Conservation (phyloP, 2,888 invertebrate species). For the Aphidoletes aphidimyza region DNA sequence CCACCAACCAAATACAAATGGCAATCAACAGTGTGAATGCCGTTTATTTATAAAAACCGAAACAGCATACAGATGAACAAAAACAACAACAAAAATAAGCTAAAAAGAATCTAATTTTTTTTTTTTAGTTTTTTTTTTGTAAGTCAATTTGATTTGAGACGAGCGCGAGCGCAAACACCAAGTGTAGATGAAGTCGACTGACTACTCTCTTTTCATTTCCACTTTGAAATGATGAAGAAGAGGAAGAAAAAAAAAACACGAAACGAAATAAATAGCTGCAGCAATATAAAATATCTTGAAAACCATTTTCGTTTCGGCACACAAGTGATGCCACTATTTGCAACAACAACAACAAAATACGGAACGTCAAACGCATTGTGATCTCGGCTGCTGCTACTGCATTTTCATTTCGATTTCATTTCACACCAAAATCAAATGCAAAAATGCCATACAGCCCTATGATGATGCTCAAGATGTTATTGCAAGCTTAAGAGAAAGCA, state of each 20-base stretch:
- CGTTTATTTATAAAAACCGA: conserved; percentile 47
- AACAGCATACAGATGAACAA: neutral
- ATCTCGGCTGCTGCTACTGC: no score
- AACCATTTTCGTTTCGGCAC: conserved; percentile 12
- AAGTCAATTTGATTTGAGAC: no score
- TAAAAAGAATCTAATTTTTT: neutral
- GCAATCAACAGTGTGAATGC: conserved; percentile 47
- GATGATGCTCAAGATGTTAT: neutral
- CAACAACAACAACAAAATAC: neutral
- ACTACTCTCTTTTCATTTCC: no score
- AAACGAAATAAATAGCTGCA: neutral
- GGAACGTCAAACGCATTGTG: conserved; percentile 29
- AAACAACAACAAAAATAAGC: neutral
- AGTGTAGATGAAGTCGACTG: no score
- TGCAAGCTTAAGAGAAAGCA: conserved; percentile 34
- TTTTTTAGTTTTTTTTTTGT: neutral
- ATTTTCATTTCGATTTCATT: conserved; percentile 51
- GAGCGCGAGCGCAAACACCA: neutral
- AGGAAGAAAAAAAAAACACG: neutral
- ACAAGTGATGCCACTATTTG: conserved; percentile 9
- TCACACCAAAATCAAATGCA: neutral
- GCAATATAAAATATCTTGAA: conserved; percentile 2
- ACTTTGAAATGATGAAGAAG: neutral
- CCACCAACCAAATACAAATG: conserved; percentile 17
- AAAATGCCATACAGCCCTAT: neutral